A percentile compares a stretch with the other conserved stretches of the same genome.
phyloP scores from a whole-genome alignment of 2,888 invertebrate genomes.

The Catocala nupta region DNA sequence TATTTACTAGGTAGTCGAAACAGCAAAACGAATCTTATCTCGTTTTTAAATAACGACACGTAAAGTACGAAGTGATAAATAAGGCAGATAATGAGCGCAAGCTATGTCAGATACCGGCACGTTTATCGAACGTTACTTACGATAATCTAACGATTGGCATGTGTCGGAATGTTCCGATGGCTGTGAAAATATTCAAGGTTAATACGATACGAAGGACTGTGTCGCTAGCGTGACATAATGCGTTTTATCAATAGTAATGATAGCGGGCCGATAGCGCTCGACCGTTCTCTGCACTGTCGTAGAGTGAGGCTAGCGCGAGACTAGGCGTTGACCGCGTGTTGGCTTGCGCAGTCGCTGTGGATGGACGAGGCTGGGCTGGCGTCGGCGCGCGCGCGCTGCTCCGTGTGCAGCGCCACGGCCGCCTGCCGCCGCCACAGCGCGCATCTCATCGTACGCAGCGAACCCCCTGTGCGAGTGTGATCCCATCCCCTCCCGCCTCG shows the following conservation, averaged over 20 bases:
- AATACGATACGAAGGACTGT: slow-evolving; percentile 40
- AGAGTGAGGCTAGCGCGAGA: no score
- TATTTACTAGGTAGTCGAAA: neutral
- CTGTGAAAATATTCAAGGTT: slow-evolving; percentile 59
- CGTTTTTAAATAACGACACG: slow-evolving; percentile 31
- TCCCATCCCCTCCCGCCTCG: slow-evolving; percentile 30
- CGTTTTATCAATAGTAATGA: slow-evolving; percentile 16
- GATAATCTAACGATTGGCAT: slow-evolving; percentile 58
- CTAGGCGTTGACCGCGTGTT: no score
- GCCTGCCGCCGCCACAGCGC: slow-evolving; percentile 79
- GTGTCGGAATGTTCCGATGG: slow-evolving; percentile 45
- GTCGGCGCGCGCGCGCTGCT: slow-evolving; percentile 66
- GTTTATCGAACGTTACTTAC: slow-evolving; percentile 56
- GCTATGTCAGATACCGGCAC: slow-evolving; percentile 54
- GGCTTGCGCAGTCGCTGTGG: slow-evolving; percentile 87
- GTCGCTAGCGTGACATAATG: slow-evolving; percentile 16
- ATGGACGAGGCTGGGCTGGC: slow-evolving; percentile 79
- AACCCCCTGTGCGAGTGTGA: slow-evolving; percentile 61
- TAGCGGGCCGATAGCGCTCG: neutral
- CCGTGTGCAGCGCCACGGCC: slow-evolving; percentile 70
- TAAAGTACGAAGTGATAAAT: slow-evolving; percentile 50
- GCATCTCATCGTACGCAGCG: slow-evolving; percentile 70
- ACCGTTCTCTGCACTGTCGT: no score
- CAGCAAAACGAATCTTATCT: slow-evolving; percentile 27
- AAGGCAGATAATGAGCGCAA: slow-evolving; percentile 50